A percentile compares a stretch with the other conserved stretches of the same genome.
Conservation (phyloP, 2,797 vertebrate genomes). For the Pipistrellus nathusii region DNA sequence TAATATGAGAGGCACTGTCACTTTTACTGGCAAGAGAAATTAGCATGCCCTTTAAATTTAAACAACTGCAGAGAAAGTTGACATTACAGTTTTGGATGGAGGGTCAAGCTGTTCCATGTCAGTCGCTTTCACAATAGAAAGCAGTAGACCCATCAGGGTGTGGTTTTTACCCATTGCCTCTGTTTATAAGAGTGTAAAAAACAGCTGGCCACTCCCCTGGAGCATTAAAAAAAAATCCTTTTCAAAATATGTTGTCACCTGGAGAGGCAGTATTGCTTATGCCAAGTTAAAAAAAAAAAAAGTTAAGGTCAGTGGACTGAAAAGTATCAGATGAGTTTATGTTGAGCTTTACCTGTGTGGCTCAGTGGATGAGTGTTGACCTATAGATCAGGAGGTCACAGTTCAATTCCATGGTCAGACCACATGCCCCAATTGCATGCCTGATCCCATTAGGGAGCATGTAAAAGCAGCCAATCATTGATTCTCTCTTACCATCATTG, state of each 20-base stretch:
- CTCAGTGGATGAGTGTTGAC: too few species aligned
- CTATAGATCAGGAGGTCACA: too few species aligned
- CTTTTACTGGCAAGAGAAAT: conserved; percentile 13
- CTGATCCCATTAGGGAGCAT: too few species aligned
- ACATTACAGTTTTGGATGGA: neutral
- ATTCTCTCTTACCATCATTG: too few species aligned
- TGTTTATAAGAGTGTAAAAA: neutral
- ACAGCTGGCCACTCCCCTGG: conserved; percentile 7
- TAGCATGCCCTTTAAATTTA: neutral
- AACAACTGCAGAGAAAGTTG: neutral
- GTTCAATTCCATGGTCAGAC: too few species aligned
- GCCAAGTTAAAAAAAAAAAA: neutral
- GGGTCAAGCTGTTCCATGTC: neutral
- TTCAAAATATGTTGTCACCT: neutral
- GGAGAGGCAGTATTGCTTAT: neutral
- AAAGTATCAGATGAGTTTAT: neutral
- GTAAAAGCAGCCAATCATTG: too few species aligned
- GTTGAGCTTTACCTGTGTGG: neutral
- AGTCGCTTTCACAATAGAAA: neutral
- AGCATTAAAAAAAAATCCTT: conserved; percentile 26
- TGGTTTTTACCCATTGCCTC: neutral
- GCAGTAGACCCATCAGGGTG: neutral
- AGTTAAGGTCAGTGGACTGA: neutral
- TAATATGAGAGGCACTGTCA: neutral
- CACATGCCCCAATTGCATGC: too few species aligned